A percentile compares a stretch with the other conserved stretches of the same genome.
Evolutionary conservation across 1,140 invertebrate genomes (phyloP).

Genomic region (Heliconius hermathena): DNA sequence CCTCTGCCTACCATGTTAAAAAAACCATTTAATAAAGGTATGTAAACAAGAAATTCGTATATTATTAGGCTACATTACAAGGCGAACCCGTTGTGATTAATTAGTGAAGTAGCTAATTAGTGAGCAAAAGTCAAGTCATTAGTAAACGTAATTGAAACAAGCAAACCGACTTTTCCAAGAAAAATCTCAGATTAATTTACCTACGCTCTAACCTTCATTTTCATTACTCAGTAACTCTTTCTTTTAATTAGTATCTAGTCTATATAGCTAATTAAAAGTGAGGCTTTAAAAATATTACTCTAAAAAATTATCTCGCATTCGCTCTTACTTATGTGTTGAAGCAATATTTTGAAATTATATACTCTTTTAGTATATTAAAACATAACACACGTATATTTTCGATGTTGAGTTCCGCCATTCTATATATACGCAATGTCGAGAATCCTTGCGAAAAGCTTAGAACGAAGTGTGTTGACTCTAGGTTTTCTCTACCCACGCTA

Average conservation of each 20-base stretch:
- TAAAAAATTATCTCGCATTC: neutral
- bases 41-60: slow-evolving; percentile 56
- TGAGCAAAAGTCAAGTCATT: slow-evolving; percentile 71
- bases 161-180: slow-evolving; percentile 58
- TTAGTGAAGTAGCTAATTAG: slow-evolving; percentile 72
- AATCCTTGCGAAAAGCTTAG: neutral
- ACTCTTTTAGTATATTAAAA: neutral
- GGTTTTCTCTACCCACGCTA: neutral
- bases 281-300: neutral
- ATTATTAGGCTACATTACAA: slow-evolving; percentile 53
- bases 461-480: neutral
- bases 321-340: neutral
- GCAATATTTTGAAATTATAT: neutral
- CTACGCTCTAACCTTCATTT: slow-evolving; percentile 36
- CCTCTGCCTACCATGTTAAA: too few species aligned
- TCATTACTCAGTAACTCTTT: slow-evolving; percentile 25
- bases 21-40: slow-evolving; percentile 30
- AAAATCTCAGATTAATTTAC: slow-evolving; percentile 62
- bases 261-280: slow-evolving; percentile 5
- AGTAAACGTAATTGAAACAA: slow-evolving; percentile 71
- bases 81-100: slow-evolving; percentile 69
- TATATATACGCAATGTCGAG: neutral
- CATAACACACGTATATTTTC: neutral
- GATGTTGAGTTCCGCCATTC: neutral
- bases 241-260: slow-evolving; percentile 22